Percentiles rank a stretch among this genome's conserved stretches.
phyloP scores from a whole-genome alignment of 2,113 vertebrate genomes.

The Pavo muticus region DNA sequence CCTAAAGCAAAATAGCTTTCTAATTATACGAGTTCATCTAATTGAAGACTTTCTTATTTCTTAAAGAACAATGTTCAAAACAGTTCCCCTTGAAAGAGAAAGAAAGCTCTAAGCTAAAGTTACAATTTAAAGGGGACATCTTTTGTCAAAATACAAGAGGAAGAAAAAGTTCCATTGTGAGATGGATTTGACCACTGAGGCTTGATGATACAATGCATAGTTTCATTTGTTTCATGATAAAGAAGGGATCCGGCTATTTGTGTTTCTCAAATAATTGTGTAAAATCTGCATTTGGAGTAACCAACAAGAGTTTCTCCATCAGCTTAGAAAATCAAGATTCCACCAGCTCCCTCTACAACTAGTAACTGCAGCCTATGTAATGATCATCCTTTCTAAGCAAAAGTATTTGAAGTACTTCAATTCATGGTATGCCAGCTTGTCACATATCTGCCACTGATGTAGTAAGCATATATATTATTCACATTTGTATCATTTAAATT shows the following conservation, averaged over 20 bases:
- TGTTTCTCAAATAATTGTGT: background rate
- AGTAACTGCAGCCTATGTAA: background rate
- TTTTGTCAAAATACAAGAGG: background rate
- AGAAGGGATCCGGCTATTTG: background rate
- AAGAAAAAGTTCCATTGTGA: background rate
- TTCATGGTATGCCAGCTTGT: background rate
- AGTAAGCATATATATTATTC: slow-evolving; percentile 31
- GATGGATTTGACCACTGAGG: background rate
- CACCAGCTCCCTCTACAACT: background rate
- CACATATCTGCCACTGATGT: background rate
- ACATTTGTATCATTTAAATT: slow-evolving; percentile 3
- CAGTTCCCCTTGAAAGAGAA: background rate
- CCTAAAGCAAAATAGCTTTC: background rate
- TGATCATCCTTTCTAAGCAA: background rate
- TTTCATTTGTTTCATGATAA: background rate
- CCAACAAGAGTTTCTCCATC: background rate
- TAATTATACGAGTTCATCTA: background rate
- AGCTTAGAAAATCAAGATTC: background rate
- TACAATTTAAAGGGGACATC: background rate
- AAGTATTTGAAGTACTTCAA: background rate
- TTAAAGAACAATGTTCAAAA: background rate
- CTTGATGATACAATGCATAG: background rate
- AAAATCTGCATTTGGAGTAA: background rate
- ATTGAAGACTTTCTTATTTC: background rate
- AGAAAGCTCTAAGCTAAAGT: background rate